These are phyloP conservation scores for Laothoe populi DNA, from an alignment of 2,888 invertebrate species.

Conservation along the genomic window DNA sequence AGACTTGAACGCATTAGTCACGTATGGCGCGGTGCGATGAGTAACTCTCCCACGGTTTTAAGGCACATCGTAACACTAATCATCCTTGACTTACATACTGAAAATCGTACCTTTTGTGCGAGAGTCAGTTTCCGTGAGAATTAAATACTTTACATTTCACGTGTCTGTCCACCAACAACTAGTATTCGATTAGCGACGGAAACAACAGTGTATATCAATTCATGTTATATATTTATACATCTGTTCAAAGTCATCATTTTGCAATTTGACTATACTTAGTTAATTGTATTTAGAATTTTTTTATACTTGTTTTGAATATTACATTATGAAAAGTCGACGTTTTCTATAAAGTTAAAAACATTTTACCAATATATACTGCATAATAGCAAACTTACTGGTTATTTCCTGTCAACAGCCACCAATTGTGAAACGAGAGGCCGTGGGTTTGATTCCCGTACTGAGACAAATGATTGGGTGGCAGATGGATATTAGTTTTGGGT, in stretches of 20 bases:
- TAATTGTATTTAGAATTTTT: background rate
- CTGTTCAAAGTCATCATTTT: background rate
- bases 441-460: too few relatives aligned
- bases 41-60: constrained; percentile 74
- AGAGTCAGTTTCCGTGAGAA: constrained; percentile 77
- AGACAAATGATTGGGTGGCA: too few relatives aligned
- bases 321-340: background rate
- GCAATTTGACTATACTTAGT: background rate
- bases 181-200: constrained; percentile 11
- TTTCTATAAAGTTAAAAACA: too few relatives aligned
- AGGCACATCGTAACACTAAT: constrained; percentile 65
- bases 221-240: too few relatives aligned
- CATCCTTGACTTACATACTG: constrained; percentile 81
- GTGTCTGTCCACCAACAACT: constrained; percentile 41
- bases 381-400: too few relatives aligned
- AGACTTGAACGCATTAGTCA: constrained; percentile 51
- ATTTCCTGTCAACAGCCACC: too few relatives aligned
- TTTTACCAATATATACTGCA: too few relatives aligned
- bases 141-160: constrained; percentile 66
- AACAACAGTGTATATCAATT: constrained; percentile 2
- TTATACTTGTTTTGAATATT: background rate
- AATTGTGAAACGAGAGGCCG: too few relatives aligned
- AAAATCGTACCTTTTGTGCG: constrained; percentile 80
- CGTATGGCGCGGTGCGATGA: constrained; percentile 54
- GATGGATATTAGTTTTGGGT: too few relatives aligned